phyloP scores from a whole-genome alignment of 1,140 invertebrate species.

The Cephus cinctus region DNA sequence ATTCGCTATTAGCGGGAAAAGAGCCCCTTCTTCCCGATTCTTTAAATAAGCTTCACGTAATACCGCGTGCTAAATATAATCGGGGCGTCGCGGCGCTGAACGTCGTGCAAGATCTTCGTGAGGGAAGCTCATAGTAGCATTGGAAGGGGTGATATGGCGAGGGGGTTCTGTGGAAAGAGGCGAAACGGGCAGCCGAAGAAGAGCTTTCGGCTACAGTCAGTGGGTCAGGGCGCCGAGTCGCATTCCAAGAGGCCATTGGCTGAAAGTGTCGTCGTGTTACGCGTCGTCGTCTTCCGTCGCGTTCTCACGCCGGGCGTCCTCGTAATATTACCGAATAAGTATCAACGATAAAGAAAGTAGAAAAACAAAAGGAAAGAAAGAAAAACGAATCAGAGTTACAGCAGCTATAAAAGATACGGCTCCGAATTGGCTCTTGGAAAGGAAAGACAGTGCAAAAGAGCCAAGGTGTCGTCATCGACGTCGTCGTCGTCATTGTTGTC shows the following conservation, averaged over 20 bases:
- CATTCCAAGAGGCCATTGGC: conserved; percentile 39
- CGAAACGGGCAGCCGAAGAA: conserved; percentile 27
- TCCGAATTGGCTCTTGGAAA: no score
- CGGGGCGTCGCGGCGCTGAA: conserved; percentile 22
- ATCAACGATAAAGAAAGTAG: no score
- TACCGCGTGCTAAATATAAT: conserved; percentile 49
- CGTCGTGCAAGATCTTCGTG: background rate
- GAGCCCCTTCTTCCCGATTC: conserved; percentile 39
- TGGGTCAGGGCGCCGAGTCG: conserved; percentile 51
- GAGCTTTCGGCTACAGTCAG: conserved; percentile 51
- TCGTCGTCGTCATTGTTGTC: conserved; percentile 7
- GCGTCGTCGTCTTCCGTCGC: background rate
- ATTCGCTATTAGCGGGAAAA: no score
- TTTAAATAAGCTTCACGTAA: conserved; percentile 54
- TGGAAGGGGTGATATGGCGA: conserved; percentile 7
- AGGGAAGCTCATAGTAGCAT: background rate
- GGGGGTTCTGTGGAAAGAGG: conserved; percentile 17
- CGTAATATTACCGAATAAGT: no score
- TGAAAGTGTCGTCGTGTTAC: conserved; percentile 10
- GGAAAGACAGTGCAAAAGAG: background rate
- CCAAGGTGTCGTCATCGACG: background rate
- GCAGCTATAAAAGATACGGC: background rate
- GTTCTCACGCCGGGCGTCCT: no score
- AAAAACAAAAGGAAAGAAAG: background rate
- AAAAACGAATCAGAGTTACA: no score